Evolutionary conservation across 2,888 invertebrate species (phyloP), one percentile per base, ranked within the genome.

Genomic region (Chloroclysta siterata): DNA sequence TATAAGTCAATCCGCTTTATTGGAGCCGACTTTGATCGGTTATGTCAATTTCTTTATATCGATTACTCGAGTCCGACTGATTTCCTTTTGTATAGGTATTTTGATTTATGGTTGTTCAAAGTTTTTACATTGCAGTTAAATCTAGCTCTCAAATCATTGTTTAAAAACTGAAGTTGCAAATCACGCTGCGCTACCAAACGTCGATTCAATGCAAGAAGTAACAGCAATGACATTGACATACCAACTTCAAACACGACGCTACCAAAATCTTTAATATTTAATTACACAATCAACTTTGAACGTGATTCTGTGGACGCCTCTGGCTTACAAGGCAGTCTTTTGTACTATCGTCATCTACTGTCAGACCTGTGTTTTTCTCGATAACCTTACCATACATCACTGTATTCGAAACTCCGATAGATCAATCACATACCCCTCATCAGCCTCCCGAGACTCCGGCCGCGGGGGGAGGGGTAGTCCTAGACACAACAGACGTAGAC

Each of bases 1-100:
- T 91, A 91, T 90, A 89, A 88, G 89, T 87, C 87, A 88, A 90
- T 91, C 87, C 82, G 83, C 88, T 89, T 90, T 91, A 91, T 90
- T 89, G 87, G 83, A 87, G 83, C 89, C 89, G 89, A 83, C 89
- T 90, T 90, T 89, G 89, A 89, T 72, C 66, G 67, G 78, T 78
- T 81, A 77, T 88, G 88, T 88, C 90, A 87, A 86, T 88, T 87
- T 85, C 84, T 82, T 80, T 78, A 69, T 50, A 68, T 63, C 65
- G 65, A 69, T 65, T 70, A 64, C 62, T 62, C 50, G 62, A 60
- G 47, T 64, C 41, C 17, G 53, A 63, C 52, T 54, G 59, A 57
- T 46, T 65, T 62, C 59, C 65, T 61, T 68, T 69, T 63, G 69
- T 68, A 68, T 65, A 68, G 69, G 61, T 64, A 59, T 68, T 66